Conservation (phyloP, 1,140 invertebrate species). For the Ceratosolen solmsi region DNA sequence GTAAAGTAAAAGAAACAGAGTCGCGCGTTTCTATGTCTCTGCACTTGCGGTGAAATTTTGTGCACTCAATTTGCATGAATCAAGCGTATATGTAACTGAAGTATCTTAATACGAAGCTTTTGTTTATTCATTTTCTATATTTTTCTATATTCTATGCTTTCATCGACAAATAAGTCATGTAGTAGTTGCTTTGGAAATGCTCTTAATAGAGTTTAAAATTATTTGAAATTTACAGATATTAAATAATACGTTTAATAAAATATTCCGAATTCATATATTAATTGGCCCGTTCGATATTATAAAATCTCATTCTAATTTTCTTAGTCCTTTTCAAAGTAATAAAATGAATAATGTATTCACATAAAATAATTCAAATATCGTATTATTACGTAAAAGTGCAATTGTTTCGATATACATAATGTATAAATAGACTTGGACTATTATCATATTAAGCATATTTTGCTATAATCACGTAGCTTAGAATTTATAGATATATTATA, state of each 20-base stretch:
- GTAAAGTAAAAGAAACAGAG: constrained; percentile 20
- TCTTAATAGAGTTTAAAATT: not conserved
- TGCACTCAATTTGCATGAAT: constrained; percentile 42
- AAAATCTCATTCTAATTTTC: too few relatives aligned
- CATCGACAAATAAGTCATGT: not conserved
- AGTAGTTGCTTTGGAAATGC: not conserved
- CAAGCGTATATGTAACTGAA: not conserved
- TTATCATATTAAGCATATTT: too few relatives aligned
- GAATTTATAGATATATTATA: too few relatives aligned
- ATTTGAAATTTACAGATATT: not conserved
- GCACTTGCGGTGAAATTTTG: constrained; percentile 11
- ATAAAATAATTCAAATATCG: too few relatives aligned
- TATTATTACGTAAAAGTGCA: too few relatives aligned
- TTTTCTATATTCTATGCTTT: too few relatives aligned
- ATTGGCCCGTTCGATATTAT: too few relatives aligned
- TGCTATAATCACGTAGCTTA: too few relatives aligned
- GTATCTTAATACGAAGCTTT: constrained; percentile 15
- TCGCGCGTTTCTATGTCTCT: not conserved
- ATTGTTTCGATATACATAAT: too few relatives aligned
- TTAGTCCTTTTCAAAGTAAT: too few relatives aligned
- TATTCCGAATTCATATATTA: not conserved
- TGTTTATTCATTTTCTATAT: not conserved
- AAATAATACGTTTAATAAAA: not conserved
- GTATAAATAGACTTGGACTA: too few relatives aligned
- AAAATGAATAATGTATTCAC: too few relatives aligned